Base-by-base conservation (phyloP, 1,140 invertebrate genomes). In the Bombus waltoni region DNA sequence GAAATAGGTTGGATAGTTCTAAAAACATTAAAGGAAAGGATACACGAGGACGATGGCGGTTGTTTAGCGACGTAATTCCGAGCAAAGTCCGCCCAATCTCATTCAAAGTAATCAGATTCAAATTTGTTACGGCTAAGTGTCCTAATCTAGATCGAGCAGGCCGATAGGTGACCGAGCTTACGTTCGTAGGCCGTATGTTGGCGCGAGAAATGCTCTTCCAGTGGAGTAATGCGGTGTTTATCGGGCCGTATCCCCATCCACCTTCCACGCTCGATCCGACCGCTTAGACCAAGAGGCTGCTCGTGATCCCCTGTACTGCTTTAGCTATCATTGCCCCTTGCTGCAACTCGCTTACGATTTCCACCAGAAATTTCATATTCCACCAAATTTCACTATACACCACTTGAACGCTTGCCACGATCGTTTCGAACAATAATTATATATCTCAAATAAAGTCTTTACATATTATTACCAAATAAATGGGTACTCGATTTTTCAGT, bases 151-250 rank as follows among this genome's bases (percentile, higher is more conserved):
- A 87, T 92, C 83, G 70, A 88, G 62, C 76, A 72, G 53, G 15
- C 68, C 87, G 90, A 91, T 93, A 91, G 87, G 85, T 92, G 91
- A 89, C 81, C 88, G 85, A 90, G 90, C 89, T 91, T 89, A 87
- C 87, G 81, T 84, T 83, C 89, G 85, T 90, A 89, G 85, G 77
- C 85, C 82, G 86, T 87, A 91, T 84, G 87, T 88, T 83, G 90
- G 81, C 47, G 81, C 89, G 89, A 87, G 88, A 92, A 93, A 91
- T 92, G 91, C 87, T 88, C 88, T 91, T 92, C 88, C 89, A 93
- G 88, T 89, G 84, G 92, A 94, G 91, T 94, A 93, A 94, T 90
- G 90, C 87, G 87, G 92, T 94, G 93, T 94, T 94, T 94, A 94
- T 94, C 93, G 93, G 91, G 89, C 90, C 91, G 90, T 94, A 93